Evolutionary conservation across 2,113 vertebrate genomes (phyloP).

Genomic region (Myotis brandtii): DNA sequence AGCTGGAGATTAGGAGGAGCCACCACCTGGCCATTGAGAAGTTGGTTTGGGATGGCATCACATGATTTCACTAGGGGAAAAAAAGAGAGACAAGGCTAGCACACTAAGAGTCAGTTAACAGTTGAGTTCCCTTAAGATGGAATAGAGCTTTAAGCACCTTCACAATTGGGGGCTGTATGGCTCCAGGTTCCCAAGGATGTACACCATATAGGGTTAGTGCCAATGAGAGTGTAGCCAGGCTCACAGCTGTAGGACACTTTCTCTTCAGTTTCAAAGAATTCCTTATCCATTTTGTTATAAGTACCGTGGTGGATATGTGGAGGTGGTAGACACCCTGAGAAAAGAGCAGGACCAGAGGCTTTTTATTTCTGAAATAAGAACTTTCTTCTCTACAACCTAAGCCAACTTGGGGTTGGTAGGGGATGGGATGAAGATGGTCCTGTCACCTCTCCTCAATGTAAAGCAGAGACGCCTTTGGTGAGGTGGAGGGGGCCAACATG

Average conservation of each 20-base stretch:
- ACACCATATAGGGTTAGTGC: conserved; percentile 31
- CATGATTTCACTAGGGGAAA: conserved; percentile 54
- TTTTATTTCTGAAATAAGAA: conserved; percentile 56
- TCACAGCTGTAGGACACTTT: conserved; percentile 59
- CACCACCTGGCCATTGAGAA: conserved; percentile 27
- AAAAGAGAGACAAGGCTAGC: conserved; percentile 36
- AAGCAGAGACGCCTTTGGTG: not conserved
- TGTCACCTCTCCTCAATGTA: not conserved
- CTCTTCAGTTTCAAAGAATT: conserved; percentile 55
- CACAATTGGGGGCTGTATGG: conserved; percentile 36
- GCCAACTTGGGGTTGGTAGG: not conserved
- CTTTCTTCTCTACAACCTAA: not conserved
- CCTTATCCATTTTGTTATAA: conserved; percentile 3
- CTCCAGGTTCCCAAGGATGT: conserved; percentile 62
- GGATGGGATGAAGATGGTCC: not conserved
- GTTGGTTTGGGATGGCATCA: not conserved
- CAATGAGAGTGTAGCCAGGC: conserved; percentile 53
- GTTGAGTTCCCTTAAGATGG: not conserved
- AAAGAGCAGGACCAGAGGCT: conserved; percentile 44
- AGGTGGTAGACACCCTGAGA: conserved; percentile 74
- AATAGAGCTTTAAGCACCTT: conserved; percentile 49
- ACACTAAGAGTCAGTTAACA: not conserved
- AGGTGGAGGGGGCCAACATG: not conserved
- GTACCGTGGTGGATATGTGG: conserved; percentile 19
- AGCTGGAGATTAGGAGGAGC: conserved; percentile 39